phyloP scores from a whole-genome alignment of 2,888 invertebrate species.

The Dyspetes luteomarginatus region DNA sequence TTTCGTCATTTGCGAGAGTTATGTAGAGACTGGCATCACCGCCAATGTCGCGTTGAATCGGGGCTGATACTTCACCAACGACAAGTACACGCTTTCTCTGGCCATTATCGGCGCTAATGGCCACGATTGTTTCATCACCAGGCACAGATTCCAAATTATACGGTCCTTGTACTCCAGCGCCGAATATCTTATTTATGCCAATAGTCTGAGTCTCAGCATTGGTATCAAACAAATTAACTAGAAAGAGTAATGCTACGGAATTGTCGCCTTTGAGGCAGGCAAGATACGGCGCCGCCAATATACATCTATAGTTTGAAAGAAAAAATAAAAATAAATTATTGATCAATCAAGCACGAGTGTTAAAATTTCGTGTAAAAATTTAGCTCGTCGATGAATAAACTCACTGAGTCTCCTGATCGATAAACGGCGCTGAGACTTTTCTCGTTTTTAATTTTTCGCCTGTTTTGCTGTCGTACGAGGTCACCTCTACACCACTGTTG shows the following conservation, averaged over 20 bases:
- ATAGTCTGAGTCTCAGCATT: slow-evolving; percentile 76
- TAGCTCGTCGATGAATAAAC: slow-evolving; percentile 52
- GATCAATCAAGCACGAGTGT: no score
- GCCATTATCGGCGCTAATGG: slow-evolving; percentile 77
- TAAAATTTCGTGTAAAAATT: not conserved
- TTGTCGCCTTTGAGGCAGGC: slow-evolving; percentile 86
- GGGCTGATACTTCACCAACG: slow-evolving; percentile 78
- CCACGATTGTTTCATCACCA: slow-evolving; percentile 77
- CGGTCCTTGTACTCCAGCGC: slow-evolving; percentile 79
- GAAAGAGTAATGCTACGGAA: slow-evolving; percentile 85
- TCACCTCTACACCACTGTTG: slow-evolving; percentile 79
- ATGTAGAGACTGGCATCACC: slow-evolving; percentile 80
- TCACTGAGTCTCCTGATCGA: slow-evolving; percentile 80
- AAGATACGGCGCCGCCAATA: slow-evolving; percentile 87
- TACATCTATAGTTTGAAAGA: slow-evolving; percentile 84
- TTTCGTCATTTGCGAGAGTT: slow-evolving; percentile 79
- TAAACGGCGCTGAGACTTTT: slow-evolving; percentile 78
- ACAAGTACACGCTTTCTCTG: slow-evolving; percentile 82
- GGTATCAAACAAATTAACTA: slow-evolving; percentile 85
- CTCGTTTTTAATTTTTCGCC: slow-evolving; percentile 80
- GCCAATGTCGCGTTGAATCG: slow-evolving; percentile 81
- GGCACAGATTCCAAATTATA: slow-evolving; percentile 76
- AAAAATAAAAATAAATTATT: not conserved
- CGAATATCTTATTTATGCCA: slow-evolving; percentile 80
- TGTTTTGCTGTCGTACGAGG: slow-evolving; percentile 80